Base-by-base conservation (phyloP, 2,797 vertebrate species). In the Enteromius paludinosus region DNA sequence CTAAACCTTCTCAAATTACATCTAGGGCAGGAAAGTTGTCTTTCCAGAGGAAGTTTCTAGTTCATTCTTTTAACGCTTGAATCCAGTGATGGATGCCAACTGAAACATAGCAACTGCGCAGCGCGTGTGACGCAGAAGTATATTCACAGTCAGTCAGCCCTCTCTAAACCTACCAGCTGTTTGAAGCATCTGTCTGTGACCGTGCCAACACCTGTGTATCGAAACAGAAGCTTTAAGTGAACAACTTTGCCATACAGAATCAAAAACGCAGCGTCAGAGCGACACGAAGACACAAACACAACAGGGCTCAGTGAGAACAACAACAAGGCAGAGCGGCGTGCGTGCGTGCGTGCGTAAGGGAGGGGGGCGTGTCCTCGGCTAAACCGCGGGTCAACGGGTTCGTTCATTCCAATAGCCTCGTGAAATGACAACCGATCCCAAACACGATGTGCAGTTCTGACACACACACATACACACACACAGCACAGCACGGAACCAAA, bases 321-420 rank as follows among this genome's bases (percentile, higher is more conserved):
- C 45, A 54, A 72, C 68, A 61, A 85, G 52, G 56, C 59, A 61
- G 30, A 68, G 62, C 52, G 30, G 28, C 2, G 43, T 73, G 14
- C 15, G 74, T 54, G 14, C 14, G 75, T 56, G 15, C 28, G 49
- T 28, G 78, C 3, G 66, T 78, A 75, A 56, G 49, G 20, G 45
- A 64, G 83, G 38, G 38, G 79, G 83, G 78, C 41, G 83, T 77
- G 79, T 92, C 90, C 89, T 89, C 88, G 17, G 41, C 88, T 89
- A 92, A 89, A 91, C 88, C 87, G 87, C 89, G 89, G 93, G 93
- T 94, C 92, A 94, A 83, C 82, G 93, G 92, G 94, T 95, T 90
- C 90, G 88, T 91, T 90, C 90, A 90, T 93, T 93, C 92, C 90
- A 89, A 89, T 81, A 86, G 91, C 89, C 89, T 92, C 92, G 91